Base-by-base conservation (phyloP, 2,113 vertebrate species). In the Cyprinodon brontotheroides region DNA sequence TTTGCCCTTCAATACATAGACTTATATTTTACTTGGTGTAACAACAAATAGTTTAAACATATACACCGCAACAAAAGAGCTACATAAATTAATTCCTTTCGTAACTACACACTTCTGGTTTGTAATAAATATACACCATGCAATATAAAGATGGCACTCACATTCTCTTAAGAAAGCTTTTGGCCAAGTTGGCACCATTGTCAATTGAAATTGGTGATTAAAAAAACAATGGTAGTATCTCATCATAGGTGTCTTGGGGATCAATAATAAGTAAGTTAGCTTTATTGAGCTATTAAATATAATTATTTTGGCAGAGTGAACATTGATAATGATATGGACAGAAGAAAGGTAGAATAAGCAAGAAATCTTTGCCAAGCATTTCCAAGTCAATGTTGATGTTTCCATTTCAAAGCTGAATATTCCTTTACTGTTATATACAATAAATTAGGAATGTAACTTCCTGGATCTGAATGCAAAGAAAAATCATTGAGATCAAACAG, bases 211-310 rank as follows among this genome's bases (percentile, higher is more conserved):
- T 39, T 37, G 40, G 39, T 13, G 13, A 20, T 57, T 14, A 74
- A 69, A 47, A 64, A 74, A 5, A 68, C n/a, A n/a, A 60, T 14
- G 29, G 38, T 29, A 57, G 14, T 40, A 61, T 70, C 41, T 39
- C 29, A 13, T 69, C 36, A n/a, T n/a, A 65, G 50, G 59, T 20
- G 9, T 41, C 67, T 48, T 40, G 53, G 40, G 38, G 4, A 41
- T 40, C 40, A 59, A 39, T 70, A 68, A 75, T 75, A 48, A 61
- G 38, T 39, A 17, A 59, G 59, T 60, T 50, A 70, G 50, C 67
- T 38, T 60, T 38, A 53, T 48, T 77, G 14, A 53, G 65, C 45
- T 67, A 38, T 11, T 64, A 43, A 22, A 3, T 72, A 61, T 39
- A 4, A 12, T 63, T 70, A 36, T 40, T 65, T 78, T 65, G 22